Evolutionary conservation across 2,797 vertebrate genomes (phyloP).

Genomic region (Cryptoprocta ferox): DNA sequence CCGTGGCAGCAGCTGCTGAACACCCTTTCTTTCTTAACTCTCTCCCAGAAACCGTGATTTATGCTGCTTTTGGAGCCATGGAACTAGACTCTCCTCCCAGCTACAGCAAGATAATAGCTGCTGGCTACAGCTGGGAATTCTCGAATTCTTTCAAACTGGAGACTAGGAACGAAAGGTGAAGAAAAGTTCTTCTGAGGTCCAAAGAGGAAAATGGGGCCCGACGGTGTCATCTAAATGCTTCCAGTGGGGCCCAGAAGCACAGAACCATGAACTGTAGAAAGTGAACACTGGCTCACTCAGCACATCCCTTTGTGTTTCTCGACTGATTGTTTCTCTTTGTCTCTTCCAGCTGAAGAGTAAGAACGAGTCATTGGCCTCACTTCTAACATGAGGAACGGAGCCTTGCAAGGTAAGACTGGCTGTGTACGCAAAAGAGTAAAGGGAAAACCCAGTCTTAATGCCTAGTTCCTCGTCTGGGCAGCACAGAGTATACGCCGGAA

Average conservation of each 20-base stretch:
- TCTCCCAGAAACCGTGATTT: constrained; percentile 80
- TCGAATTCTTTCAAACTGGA: constrained; percentile 79
- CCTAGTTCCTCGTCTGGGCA: background rate
- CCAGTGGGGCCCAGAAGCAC: constrained; percentile 48
- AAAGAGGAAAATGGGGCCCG: constrained; percentile 52
- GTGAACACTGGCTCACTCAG: constrained; percentile 42
- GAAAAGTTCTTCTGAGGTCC: constrained; percentile 75
- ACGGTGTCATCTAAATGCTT: constrained; percentile 61
- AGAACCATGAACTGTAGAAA: constrained; percentile 56
- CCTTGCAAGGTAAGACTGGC: constrained; percentile 30
- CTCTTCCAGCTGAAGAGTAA: constrained; percentile 50
- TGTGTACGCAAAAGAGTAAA: constrained; percentile 22
- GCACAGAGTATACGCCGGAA: background rate
- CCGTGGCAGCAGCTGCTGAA: constrained; percentile 77
- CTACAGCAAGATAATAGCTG: constrained; percentile 80
- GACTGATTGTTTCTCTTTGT: constrained; percentile 61
- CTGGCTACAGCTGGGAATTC: constrained; percentile 80
- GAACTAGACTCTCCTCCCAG: constrained; percentile 80
- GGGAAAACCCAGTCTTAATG: constrained; percentile 12
- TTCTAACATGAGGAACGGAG: background rate
- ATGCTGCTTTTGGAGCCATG: constrained; percentile 79
- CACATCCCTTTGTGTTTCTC: constrained; percentile 40
- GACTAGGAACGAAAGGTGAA: constrained; percentile 77
- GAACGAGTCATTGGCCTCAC: constrained; percentile 37
- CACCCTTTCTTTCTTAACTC: constrained; percentile 80